Evolutionary conservation across 2,113 vertebrate species (phyloP).

Genomic region (Anguilla rostrata): DNA sequence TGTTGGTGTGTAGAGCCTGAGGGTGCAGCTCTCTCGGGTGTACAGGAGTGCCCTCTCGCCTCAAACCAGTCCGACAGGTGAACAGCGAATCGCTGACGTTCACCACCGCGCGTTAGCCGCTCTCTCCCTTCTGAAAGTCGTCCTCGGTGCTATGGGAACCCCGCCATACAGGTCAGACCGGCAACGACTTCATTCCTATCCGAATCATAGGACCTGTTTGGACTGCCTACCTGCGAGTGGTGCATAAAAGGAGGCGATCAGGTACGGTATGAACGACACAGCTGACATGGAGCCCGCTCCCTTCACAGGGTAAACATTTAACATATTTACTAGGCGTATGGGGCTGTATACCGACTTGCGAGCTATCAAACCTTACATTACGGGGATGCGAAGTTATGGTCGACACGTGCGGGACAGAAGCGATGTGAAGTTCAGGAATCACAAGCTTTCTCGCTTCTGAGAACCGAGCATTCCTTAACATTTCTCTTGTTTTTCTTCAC

Average conservation of each 20-base stretch:
- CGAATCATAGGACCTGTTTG: conserved; percentile 72
- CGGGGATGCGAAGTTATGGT: background rate
- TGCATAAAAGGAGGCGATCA: conserved; percentile 63
- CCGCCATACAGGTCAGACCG: conserved; percentile 85
- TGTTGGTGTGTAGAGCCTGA: conserved; percentile 17
- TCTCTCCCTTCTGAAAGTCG: background rate
- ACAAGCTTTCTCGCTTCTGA: background rate
- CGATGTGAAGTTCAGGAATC: background rate
- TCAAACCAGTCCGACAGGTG: conserved; percentile 51
- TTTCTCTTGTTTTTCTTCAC: background rate
- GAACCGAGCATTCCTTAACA: background rate
- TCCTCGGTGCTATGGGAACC: conserved; percentile 60
- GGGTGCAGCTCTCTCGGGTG: conserved; percentile 36
- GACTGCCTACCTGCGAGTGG: conserved; percentile 54
- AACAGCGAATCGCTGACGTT: conserved; percentile 48
- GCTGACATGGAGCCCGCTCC: conserved; percentile 18
- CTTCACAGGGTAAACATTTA: background rate
- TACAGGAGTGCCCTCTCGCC: conserved; percentile 38
- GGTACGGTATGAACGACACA: conserved; percentile 32
- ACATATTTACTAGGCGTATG: background rate
- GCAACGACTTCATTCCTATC: conserved; percentile 84
- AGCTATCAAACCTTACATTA: background rate
- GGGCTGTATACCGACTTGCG: background rate
- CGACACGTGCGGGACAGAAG: background rate
- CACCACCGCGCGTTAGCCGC: background rate